A percentile compares a stretch with the other conserved stretches of the same genome.
These are phyloP conservation scores for Tachystola acroxantha DNA, from an alignment of 2,888 invertebrate species.

Conservation along the genomic window DNA sequence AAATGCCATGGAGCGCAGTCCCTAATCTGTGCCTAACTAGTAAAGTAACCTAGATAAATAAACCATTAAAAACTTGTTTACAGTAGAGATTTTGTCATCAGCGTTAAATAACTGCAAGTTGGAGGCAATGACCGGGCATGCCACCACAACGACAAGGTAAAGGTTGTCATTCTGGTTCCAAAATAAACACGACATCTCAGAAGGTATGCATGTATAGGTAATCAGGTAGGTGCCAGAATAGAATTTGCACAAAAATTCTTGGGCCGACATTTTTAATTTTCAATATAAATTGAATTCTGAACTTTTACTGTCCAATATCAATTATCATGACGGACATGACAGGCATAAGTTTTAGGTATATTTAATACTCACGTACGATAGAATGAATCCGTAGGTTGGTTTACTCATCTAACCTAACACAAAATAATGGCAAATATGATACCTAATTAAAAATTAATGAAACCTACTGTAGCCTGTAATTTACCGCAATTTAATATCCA, in stretches of 20 bases:
- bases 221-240: constrained; percentile 5
- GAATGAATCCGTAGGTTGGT: too few relatives aligned
- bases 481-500: constrained; percentile 14
- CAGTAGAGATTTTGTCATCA: constrained; percentile 54
- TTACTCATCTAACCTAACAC: too few relatives aligned
- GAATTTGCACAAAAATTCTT: not conserved
- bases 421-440: too few relatives aligned
- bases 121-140: constrained; percentile 67
- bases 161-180: constrained; percentile 64
- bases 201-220: not conserved
- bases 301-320: too few relatives aligned
- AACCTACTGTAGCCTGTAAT: too few relatives aligned
- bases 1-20: not conserved
- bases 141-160: constrained; percentile 30
- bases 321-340: too few relatives aligned
- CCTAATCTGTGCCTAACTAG: not conserved
- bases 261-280: not conserved
- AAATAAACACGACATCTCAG: constrained; percentile 33
- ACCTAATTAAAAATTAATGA: too few relatives aligned
- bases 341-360: too few relatives aligned
- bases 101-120: constrained; percentile 70
- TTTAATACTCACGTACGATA: too few relatives aligned
- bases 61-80: constrained; percentile 54
- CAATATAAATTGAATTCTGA: too few relatives aligned
- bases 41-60: constrained; percentile 30